Base-by-base conservation (phyloP, 2,797 vertebrate species). In the Sternotherus odoratus region DNA sequence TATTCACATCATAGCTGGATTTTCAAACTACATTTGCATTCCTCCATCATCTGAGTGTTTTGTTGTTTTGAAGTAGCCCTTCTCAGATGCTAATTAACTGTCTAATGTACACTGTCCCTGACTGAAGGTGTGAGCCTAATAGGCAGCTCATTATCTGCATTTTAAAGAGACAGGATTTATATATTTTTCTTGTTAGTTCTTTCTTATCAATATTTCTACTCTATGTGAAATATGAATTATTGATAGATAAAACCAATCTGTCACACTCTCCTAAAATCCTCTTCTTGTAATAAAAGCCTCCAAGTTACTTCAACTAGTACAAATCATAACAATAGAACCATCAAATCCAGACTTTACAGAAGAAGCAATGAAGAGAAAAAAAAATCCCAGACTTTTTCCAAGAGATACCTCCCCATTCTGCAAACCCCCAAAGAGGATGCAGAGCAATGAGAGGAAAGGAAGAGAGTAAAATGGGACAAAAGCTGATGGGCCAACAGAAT, bases 21-120 rank as follows among this genome's bases (percentile, higher is more conserved):
- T 92, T 54, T 75, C 56, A 43, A 13, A 30, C 10, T 77, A 6
- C 21, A 43, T 75, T 79, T 92, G 12, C 43, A 86, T 85, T 66
- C 89, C 51, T 80, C 19, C 75, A 1, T 77, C 33, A 89, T 88
- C 26, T 82, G 30, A 17, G 6, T 88, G 30, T 56, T 39, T 43
- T 23, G 9, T 56, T 83, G 77, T 69, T 87, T 24, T 77, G 63
- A 46, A 49, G 39, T 84, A 12, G 49, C 48, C 12, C 4, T n/a
- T 49, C 83, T 77, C 23, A 66, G n/a, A 77, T 85, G 24, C 1
- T 60, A 89, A 78, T 84, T 90, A 89, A 79, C 43, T 88, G 21
- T 69, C 19, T 78, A 79, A 63, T 13, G 54, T 46, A 39, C 36
- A 57, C 74, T 39, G 23, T 17, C 7, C 43, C 69, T 77, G 66